phyloP scores from a whole-genome alignment of 2,888 invertebrate species.

The Panzeria rudis region DNA sequence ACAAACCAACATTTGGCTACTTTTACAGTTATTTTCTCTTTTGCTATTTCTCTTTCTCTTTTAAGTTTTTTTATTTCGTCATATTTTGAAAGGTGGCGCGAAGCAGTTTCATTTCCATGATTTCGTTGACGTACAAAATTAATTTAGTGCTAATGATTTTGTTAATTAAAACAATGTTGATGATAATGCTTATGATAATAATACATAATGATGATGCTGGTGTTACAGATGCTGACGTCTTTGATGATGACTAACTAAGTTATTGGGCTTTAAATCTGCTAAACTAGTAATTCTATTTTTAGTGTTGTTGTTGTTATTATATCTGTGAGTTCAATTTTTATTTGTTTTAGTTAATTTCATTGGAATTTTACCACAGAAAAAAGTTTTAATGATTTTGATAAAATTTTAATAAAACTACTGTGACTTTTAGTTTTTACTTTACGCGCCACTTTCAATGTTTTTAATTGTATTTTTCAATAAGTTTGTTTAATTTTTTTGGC shows the following conservation, averaged over 20 bases:
- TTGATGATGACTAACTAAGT: constrained; percentile 13
- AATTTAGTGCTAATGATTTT: constrained; percentile 66
- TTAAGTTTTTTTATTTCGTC: neutral
- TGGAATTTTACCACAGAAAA: neutral
- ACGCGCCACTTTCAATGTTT: neutral
- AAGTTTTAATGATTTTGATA: constrained; percentile 19
- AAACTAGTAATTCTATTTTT: neutral
- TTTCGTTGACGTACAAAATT: constrained; percentile 46
- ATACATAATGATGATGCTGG: neutral
- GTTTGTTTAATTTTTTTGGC: neutral
- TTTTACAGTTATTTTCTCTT: neutral
- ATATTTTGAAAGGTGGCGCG: neutral
- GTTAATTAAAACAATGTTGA: constrained; percentile 51
- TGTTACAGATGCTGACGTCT: constrained; percentile 15
- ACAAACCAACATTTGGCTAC: neutral
- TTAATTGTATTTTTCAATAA: constrained; percentile 39
- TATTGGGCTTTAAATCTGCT: constrained; percentile 12
- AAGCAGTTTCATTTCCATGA: constrained; percentile 41
- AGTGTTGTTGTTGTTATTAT: neutral
- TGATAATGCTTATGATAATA: constrained; percentile 40
- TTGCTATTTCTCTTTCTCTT: neutral
- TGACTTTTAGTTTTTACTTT: constrained; percentile 47
- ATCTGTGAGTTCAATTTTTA: neutral
- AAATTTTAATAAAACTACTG: constrained; percentile 9
- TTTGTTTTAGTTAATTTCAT: constrained; percentile 11